Base-by-base conservation (phyloP, 2,797 vertebrate species). In the Cyprinella venusta region DNA sequence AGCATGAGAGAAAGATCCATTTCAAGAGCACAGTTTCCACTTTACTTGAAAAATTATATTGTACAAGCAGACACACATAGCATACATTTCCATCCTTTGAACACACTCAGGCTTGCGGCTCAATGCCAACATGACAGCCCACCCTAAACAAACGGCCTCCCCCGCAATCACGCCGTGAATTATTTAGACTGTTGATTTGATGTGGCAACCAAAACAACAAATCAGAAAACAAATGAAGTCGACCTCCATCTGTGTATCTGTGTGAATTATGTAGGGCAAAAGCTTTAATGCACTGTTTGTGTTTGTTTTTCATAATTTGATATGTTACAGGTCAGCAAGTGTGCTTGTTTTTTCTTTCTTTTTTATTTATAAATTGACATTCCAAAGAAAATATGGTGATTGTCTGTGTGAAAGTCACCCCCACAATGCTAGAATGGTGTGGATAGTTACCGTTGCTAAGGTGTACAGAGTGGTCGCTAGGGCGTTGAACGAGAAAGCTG, bases 181-280 rank as follows among this genome's bases (percentile, higher is more conserved):
- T 77, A 83, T 83, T 77, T 77, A 70, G 38, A 59, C 38, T 76
- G 81, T 59, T 83, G 74, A 83, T 83, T 83, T 77, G 64, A 77
- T 83, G 64, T 83, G 81, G 65, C 74, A 83, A 77, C 72, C 81
- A 68, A 76, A 69, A 83, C 74, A 77, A 77, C 81, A 83, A 69
- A 83, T 83, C 75, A 83, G 74, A 76, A 83, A 83, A 83, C 81
- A 83, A 75, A 83, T 59, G 33, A 52, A 79, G 63, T 79, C 61
- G 72, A 76, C 71, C 36, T 21, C 26, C 45, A 2, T 75, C 71
- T 54, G 61, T 76, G 30, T 45, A 63, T 56, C 38, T 80, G 21
- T 81, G 45, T 82, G 61, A 75, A 76, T 76, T 65, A 82, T 82
- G 81, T 68, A 69, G 50, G 36, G 64, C 50, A 59, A 65, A 74